Conservation (phyloP, 2,113 vertebrate genomes). For the Elgaria multicarinata region DNA sequence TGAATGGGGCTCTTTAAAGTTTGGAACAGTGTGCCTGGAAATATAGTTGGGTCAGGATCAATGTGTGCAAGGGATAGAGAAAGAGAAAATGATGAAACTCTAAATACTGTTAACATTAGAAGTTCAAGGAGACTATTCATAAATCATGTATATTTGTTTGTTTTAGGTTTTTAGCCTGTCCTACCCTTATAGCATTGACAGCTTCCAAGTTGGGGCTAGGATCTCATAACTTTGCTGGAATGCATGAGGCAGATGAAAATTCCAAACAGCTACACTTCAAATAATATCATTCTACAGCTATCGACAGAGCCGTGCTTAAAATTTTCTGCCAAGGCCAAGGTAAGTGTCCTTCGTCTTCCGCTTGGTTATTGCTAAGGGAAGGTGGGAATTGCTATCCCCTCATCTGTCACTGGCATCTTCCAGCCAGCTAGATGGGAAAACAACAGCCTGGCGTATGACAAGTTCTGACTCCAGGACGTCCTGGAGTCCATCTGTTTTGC, state of each 20-base stretch:
- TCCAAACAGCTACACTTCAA: background rate
- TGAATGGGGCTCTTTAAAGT: background rate
- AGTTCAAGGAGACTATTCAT: no score
- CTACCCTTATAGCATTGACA: background rate
- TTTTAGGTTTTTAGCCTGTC: background rate
- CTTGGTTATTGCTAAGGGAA: slow-evolving; percentile 8
- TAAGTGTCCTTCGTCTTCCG: background rate
- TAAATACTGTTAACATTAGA: background rate
- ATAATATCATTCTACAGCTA: slow-evolving; percentile 29
- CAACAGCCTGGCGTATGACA: background rate
- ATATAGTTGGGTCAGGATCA: background rate
- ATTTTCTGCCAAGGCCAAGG: slow-evolving; percentile 5
- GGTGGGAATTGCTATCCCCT: background rate
- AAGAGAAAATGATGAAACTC: background rate
- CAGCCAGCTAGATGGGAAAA: slow-evolving; percentile 5
- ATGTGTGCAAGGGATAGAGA: background rate
- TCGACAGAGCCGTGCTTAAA: background rate
- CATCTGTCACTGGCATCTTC: slow-evolving; percentile 19
- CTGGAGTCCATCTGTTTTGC: background rate
- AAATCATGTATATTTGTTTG: background rate
- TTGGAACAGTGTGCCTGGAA: background rate
- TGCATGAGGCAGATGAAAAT: background rate
- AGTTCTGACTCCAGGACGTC: background rate
- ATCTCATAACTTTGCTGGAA: background rate
- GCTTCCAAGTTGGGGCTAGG: background rate